phyloP scores from a whole-genome alignment of 2,888 invertebrate genomes.

The Melangyna quadrimaculata region DNA sequence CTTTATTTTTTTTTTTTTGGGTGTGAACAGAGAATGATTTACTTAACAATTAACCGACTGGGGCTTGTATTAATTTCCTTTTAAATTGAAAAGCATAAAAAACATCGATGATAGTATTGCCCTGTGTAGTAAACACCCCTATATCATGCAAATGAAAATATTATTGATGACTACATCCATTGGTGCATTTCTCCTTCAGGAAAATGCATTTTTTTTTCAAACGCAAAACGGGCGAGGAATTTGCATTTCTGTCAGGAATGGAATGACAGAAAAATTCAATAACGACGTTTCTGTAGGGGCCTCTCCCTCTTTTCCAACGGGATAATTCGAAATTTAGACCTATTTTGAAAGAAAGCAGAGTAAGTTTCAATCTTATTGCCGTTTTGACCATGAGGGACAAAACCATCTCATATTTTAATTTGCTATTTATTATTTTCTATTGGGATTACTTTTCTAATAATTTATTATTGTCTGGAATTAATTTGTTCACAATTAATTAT shows the following conservation, averaged over 20 bases:
- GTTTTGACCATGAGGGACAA: too few relatives aligned
- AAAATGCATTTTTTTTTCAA: conserved; percentile 5
- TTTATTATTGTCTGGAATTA: too few relatives aligned
- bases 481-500: too few relatives aligned
- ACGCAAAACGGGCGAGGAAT: background rate
- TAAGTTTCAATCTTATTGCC: too few relatives aligned
- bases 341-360: too few relatives aligned
- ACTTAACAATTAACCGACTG: conserved; percentile 56
- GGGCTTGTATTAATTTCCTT: conserved; percentile 39
- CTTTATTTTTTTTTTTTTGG: background rate
- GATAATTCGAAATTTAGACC: too few relatives aligned
- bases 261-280: background rate
- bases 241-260: background rate
- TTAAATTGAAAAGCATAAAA: conserved; percentile 33
- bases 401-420: too few relatives aligned
- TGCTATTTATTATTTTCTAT: too few relatives aligned
- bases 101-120: conserved; percentile 3
- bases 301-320: background rate
- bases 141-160: conserved; percentile 5
- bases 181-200: background rate
- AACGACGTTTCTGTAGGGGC: background rate
- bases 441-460: too few relatives aligned
- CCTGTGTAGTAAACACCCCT: background rate
- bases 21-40: conserved; percentile 61
- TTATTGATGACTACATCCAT: conserved; percentile 11